A percentile compares a stretch with the other conserved stretches of the same genome.
phyloP scores from a whole-genome alignment of 2,888 invertebrate genomes.

The Sarcophaga rosellei region DNA sequence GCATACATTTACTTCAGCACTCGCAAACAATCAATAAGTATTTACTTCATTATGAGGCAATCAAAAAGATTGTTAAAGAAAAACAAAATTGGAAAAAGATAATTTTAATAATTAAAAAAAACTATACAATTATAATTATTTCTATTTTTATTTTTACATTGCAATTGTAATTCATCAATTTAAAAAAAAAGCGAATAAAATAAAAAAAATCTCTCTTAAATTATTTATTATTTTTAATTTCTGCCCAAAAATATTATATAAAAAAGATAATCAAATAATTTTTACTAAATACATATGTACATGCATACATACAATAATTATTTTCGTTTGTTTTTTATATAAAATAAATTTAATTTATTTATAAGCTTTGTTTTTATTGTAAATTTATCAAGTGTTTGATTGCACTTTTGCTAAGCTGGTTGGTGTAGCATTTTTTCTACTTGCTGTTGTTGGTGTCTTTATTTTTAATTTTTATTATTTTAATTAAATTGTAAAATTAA shows the following conservation, averaged over 20 bases:
- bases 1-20: no score
- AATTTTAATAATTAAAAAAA: no score
- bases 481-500: conserved; percentile 50
- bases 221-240: no score
- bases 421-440: no score
- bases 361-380: not conserved
- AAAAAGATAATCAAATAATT: not conserved
- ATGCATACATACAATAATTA: no score
- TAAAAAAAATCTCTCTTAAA: no score
- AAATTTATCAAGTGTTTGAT: not conserved
- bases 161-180: conserved; percentile 8
- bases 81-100: no score
- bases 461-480: not conserved
- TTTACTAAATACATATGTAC: no score
- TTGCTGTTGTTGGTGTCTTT: not conserved
- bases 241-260: not conserved
- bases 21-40: no score
- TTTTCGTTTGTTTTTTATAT: not conserved
- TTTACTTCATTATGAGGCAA: no score
- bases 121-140: no score
- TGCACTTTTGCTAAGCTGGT: conserved; percentile 10
- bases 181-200: not conserved
- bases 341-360: conserved; percentile 27
- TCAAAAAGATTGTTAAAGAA: no score
- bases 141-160: conserved; percentile 3